Conservation (phyloP, 2,797 vertebrate genomes). For the Chaenodraco wilsoni region DNA sequence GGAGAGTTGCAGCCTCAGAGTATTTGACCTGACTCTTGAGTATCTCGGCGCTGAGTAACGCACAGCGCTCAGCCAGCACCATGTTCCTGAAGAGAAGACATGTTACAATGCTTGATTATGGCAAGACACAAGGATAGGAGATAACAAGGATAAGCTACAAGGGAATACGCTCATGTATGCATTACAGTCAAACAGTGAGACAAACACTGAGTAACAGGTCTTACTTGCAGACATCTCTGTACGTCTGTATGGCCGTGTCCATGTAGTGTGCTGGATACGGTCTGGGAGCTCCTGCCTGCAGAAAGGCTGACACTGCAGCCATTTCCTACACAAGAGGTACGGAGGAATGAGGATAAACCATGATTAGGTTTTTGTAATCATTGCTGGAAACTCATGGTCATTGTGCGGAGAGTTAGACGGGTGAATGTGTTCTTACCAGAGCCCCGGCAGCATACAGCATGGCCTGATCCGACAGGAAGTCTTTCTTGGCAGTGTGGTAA, state of each 20-base stretch:
- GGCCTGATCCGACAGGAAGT: slow-evolving; percentile 98
- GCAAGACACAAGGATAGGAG: background rate
- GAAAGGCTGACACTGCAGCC: slow-evolving; percentile 96
- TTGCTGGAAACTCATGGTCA: background rate
- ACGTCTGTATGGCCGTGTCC: slow-evolving; percentile 98
- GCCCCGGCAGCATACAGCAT: slow-evolving; percentile 98
- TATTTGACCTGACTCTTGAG: slow-evolving; percentile 97
- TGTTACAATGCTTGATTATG: background rate
- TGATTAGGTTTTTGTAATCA: background rate
- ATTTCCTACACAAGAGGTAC: slow-evolving; percentile 87
- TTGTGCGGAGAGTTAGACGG: background rate
- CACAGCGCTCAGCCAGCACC: slow-evolving; percentile 95
- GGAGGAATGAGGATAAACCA: background rate
- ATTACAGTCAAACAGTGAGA: background rate
- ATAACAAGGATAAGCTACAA: background rate
- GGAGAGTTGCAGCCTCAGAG: slow-evolving; percentile 94
- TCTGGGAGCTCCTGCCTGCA: slow-evolving; percentile 91
- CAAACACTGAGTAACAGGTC: slow-evolving; percentile 39
- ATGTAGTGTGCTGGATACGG: slow-evolving; percentile 98
- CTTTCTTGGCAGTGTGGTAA: slow-evolving; percentile 98
- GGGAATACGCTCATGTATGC: background rate
- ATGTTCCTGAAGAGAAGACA: slow-evolving; percentile 86
- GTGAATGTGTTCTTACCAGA: slow-evolving; percentile 84
- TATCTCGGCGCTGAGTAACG: slow-evolving; percentile 94
- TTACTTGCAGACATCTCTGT: slow-evolving; percentile 97